Evolutionary conservation across 2,797 vertebrate species (phyloP).

Genomic region (Leuciscus waleckii): DNA sequence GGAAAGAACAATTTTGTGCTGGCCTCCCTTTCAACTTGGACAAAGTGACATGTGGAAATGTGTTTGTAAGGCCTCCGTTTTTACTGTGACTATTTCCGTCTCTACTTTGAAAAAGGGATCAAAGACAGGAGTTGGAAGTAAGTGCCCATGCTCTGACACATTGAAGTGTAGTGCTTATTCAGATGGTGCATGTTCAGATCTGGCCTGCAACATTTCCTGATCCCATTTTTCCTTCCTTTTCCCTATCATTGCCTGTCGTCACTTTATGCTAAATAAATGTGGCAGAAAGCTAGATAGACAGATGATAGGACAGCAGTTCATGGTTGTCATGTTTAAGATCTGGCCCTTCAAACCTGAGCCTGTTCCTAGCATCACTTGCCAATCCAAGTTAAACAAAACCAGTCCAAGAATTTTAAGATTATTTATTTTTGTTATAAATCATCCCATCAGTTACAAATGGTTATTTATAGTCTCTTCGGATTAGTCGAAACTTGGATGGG

Average conservation of each 20-base stretch:
- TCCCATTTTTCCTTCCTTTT: neutral
- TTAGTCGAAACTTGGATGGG: neutral
- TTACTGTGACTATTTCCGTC: constrained; percentile 33
- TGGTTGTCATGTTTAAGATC: constrained; percentile 36
- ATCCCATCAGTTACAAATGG: constrained; percentile 35
- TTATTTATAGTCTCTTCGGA: constrained; percentile 39
- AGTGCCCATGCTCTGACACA: constrained; percentile 14
- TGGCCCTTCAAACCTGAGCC: constrained; percentile 32
- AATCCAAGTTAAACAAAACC: constrained; percentile 51
- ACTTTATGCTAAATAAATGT: constrained; percentile 20
- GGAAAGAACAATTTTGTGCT: constrained; percentile 50
- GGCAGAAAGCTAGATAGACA: constrained; percentile 21
- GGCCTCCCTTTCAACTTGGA: constrained; percentile 53
- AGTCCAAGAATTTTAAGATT: constrained; percentile 36
- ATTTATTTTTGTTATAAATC: constrained; percentile 56
- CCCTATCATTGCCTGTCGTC: neutral
- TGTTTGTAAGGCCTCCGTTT: constrained; percentile 45
- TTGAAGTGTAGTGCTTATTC: constrained; percentile 2
- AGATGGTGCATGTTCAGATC: constrained; percentile 20
- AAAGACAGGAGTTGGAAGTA: constrained; percentile 28
- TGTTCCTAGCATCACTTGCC: constrained; percentile 29
- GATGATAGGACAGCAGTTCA: constrained; percentile 24
- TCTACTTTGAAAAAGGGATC: constrained; percentile 30
- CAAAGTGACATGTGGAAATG: constrained; percentile 55
- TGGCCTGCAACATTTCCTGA: constrained; percentile 23